Conservation (phyloP, 1,140 invertebrate species). For the Gryllus bimaculatus region DNA sequence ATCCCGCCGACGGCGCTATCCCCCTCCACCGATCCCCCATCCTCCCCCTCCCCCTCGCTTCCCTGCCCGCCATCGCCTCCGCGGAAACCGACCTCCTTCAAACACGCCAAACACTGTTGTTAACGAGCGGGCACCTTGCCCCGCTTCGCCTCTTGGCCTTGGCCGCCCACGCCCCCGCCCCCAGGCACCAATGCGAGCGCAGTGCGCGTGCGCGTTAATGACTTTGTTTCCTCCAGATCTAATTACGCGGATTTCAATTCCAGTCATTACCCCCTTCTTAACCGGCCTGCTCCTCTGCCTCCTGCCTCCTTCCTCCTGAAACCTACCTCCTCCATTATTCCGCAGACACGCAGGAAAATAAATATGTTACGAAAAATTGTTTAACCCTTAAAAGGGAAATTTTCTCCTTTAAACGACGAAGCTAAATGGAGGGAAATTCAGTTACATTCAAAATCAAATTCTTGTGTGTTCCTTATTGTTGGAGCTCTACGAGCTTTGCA, state of each 20-base stretch:
- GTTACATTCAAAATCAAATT: constrained; percentile 5
- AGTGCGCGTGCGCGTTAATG: neutral
- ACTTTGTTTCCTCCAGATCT: constrained; percentile 4
- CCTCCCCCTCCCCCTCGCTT: no score
- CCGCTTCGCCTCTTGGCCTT: no score
- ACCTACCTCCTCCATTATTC: neutral
- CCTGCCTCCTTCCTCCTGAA: no score
- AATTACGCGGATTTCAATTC: neutral
- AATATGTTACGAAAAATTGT: neutral
- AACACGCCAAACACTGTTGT: neutral
- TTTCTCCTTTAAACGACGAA: neutral
- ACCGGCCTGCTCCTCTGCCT: neutral
- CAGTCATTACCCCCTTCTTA: neutral
- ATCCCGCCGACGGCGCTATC: no score
- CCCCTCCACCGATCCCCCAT: no score
- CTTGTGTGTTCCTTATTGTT: constrained; percentile 1
- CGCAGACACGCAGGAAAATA: neutral
- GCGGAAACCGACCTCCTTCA: neutral
- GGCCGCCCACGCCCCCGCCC: no score
- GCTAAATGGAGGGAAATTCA: neutral
- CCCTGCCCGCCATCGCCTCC: no score
- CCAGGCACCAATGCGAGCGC: neutral
- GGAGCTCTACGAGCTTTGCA: neutral
- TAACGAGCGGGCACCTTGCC: neutral
- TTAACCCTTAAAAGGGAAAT: neutral